Base-by-base conservation (phyloP, 2,888 invertebrate species). In the Ypsolopha scabrella region DNA sequence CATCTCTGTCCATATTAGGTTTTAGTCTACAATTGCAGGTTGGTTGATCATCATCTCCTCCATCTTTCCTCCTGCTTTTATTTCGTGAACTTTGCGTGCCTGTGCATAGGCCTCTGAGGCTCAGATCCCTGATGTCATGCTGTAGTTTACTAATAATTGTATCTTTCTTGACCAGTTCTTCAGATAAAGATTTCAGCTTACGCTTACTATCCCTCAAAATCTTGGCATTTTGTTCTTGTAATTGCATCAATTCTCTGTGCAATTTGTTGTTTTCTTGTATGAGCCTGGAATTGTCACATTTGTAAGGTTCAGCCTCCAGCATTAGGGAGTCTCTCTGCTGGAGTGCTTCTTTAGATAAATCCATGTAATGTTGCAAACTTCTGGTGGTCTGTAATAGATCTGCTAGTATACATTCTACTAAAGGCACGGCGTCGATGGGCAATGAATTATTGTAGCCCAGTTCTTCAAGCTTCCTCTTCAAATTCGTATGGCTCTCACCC, bases 341-440 rank as follows among this genome's bases (percentile, higher is more conserved):
- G n/a, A 88, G 73, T 50, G 92, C 89, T 62, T 91, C 89, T 68
- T 91, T 89, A 6, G 93, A 91, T 60, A 93, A 80, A 55, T 91
- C 88, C 88, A 96, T 96, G 57, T 94, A 92, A 78, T 95, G 93
- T 66, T 94, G 92, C 51, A 96, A 85, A 67, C 93, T 95, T 60
- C 93, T 92, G n/a, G 95, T 96, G 7, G 96, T 96, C 70, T 94
- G 93, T 55, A 96, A 87, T 53, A 97, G 88, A 79, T 97, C 97
- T 45, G 91, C 91, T 51, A 96, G 81, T 53, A 97, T 74, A 66
- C 90, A 91, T 76, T 94, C 93, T 58, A 96, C 94, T 57, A 97
- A 79, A 39, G 94, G 92, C 41, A 96, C 87, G 45, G 93, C 91
- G 56, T 96, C 94, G 10, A 92, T 74, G 0, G 92, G 91, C 56